These are phyloP conservation scores for Zele albiditarsus DNA, from an alignment of 2,888 invertebrate species.

Conservation along the genomic window DNA sequence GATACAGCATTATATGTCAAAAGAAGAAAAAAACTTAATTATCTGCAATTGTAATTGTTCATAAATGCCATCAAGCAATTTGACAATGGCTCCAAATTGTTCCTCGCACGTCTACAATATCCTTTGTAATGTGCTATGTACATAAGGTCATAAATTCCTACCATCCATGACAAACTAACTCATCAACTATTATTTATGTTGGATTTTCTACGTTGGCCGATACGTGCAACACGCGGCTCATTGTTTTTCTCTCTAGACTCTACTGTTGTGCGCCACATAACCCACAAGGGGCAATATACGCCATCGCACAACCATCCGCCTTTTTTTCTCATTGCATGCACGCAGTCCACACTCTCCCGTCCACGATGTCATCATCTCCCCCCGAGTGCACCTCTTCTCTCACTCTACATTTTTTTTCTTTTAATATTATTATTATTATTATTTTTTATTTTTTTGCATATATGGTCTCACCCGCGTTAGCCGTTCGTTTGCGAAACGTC, in stretches of 20 bases:
- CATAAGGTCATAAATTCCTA: neutral
- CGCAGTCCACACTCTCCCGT: neutral
- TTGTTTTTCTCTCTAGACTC: neutral
- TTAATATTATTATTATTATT: constrained; percentile 24
- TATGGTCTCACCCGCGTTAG: constrained; percentile 7
- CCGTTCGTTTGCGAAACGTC: constrained; percentile 11
- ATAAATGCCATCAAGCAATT: too few relatives aligned
- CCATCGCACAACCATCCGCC: constrained; percentile 1
- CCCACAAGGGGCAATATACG: constrained; percentile 31
- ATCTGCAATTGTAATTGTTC: too few relatives aligned
- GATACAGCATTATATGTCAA: too few relatives aligned
- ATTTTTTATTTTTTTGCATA: constrained; percentile 39
- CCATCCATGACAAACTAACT: neutral
- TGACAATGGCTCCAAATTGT: too few relatives aligned
- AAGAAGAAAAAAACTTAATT: too few relatives aligned
- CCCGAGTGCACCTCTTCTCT: neutral
- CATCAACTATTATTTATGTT: constrained; percentile 16
- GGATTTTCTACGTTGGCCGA: constrained; percentile 9
- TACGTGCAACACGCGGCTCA: constrained; percentile 13
- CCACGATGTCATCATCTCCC: constrained; percentile 11
- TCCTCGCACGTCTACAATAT: too few relatives aligned
- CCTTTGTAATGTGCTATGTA: too few relatives aligned
- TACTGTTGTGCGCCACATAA: neutral
- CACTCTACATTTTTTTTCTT: neutral
- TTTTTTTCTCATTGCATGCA: constrained; percentile 45